Base-by-base conservation (phyloP, 2,797 vertebrate species). In the Gymnothorax reevesii region DNA sequence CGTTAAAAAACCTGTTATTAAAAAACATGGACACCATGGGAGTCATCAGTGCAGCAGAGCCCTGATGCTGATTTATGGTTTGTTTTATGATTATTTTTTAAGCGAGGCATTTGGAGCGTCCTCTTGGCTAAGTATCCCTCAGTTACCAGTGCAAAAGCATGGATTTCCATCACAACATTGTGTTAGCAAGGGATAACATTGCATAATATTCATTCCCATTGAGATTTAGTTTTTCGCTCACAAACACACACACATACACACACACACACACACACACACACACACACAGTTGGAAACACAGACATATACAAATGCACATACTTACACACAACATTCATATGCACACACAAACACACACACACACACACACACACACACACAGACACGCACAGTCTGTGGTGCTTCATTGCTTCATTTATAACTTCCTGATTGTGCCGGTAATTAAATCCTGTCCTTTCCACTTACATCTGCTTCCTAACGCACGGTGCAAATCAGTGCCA, bases 371-470 rank as follows among this genome's bases (percentile, higher is more conserved):
- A 77, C 13, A 49, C 42, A 57, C 55, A 82, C 15, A 55, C 7
- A 13, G 1, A 10, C 25, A 3, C 55, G n/a, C 7, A 4, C 55
- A 57, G 12, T 82, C 80, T 82, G 71, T 83, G 89, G 82, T 71
- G 87, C 80, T 87, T 73, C 60, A 73, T 84, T 88, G 88, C 86
- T 87, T 87, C 89, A 82, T 88, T 89, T 88, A 89, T 87, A 83
- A 88, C 89, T 87, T 89, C 88, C 89, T 89, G 88, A 82, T 86
- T 73, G 84, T 87, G 87, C 77, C 64, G 4, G 87, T 91, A 91
- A 91, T 91, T 88, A 91, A 90, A 91, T 89, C 89, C 91, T 91
- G 90, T 88, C 89, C 71, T 91, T 88, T 89, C 91, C 86, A 84
- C 87, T 91, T 91, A 91, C 88, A 88, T 89, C 88, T 33, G 84